These are phyloP conservation scores for Esperia sulphurella DNA, from an alignment of 2,888 invertebrate genomes.

Conservation along the genomic window DNA sequence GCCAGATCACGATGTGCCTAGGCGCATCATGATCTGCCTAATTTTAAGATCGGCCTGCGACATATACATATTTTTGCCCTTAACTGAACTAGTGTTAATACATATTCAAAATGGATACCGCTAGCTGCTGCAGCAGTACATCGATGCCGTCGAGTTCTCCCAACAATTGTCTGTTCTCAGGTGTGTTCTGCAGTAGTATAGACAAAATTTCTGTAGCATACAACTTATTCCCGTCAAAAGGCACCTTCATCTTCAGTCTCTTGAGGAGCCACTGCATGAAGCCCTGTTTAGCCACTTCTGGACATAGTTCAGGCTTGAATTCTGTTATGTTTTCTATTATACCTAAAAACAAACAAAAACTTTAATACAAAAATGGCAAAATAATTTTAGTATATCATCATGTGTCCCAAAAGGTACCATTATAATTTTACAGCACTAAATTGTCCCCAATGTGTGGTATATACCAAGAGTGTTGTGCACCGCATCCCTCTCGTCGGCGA, in stretches of 20 bases:
- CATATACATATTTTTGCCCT: no score
- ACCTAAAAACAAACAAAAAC: slow-evolving; percentile 69
- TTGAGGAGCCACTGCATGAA: slow-evolving; percentile 95
- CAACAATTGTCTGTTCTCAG: slow-evolving; percentile 87
- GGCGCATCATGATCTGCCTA: no score
- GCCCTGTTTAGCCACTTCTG: slow-evolving; percentile 93
- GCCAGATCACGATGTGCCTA: no score
- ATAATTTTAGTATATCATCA: no score
- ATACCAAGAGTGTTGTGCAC: slow-evolving; percentile 95
- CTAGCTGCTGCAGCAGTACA: slow-evolving; percentile 95
- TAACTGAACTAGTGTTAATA: no score
- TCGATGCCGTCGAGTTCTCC: slow-evolving; percentile 98
- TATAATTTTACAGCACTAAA: no score
- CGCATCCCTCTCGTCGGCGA: slow-evolving; percentile 97
- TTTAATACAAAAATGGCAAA: no score
- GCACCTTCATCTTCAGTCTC: slow-evolving; percentile 90
- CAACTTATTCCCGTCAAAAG: slow-evolving; percentile 96
- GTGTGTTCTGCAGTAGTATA: slow-evolving; percentile 94
- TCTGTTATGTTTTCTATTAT: slow-evolving; percentile 98
- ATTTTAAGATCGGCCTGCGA: no score
- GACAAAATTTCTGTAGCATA: slow-evolving; percentile 98
- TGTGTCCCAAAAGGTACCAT: no score
- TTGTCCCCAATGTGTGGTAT: background rate
- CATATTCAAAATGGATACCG: slow-evolving; percentile 72
- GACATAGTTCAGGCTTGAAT: slow-evolving; percentile 89